These are phyloP conservation scores for Pseudotriccus pelzelni DNA, from an alignment of 2,797 vertebrate genomes.

Conservation along the genomic window DNA sequence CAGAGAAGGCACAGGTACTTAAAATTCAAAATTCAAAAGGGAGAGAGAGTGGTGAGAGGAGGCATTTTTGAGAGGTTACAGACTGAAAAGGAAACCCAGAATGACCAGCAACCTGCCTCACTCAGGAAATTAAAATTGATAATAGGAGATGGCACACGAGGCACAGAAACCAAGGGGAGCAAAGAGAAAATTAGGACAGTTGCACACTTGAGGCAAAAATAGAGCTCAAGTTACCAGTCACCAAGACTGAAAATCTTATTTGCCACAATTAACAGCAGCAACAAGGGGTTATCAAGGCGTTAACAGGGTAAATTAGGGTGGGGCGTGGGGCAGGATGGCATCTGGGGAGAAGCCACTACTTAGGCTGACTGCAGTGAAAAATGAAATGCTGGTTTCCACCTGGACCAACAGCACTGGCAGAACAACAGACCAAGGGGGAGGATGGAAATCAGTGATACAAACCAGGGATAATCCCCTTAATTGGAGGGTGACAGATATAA, in stretches of 20 bases:
- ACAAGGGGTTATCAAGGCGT: neutral
- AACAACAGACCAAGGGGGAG: accelerated
- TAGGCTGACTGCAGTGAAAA: neutral
- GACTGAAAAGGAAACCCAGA: neutral
- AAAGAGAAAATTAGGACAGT: neutral
- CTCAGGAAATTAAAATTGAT: conserved; percentile 1
- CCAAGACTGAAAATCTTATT: neutral
- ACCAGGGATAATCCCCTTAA: neutral
- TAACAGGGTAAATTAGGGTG: neutral
- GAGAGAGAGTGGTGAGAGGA: neutral
- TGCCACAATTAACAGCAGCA: neutral
- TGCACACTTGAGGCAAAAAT: neutral
- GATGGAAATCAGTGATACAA: neutral
- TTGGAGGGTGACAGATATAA: neutral
- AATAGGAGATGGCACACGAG: neutral
- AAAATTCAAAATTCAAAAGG: conserved; percentile 50
- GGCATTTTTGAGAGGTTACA: neutral
- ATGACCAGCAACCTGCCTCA: neutral
- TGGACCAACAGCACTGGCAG: neutral
- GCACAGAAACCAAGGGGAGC: neutral
- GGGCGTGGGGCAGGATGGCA: accelerated
- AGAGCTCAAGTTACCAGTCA: neutral
- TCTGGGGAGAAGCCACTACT: neutral
- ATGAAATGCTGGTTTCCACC: neutral
- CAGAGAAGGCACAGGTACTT: neutral